Evolutionary conservation across 2,113 vertebrate genomes (phyloP), one percentile per base, ranked within the genome.

Genomic region (Nesoenas mayeri): DNA sequence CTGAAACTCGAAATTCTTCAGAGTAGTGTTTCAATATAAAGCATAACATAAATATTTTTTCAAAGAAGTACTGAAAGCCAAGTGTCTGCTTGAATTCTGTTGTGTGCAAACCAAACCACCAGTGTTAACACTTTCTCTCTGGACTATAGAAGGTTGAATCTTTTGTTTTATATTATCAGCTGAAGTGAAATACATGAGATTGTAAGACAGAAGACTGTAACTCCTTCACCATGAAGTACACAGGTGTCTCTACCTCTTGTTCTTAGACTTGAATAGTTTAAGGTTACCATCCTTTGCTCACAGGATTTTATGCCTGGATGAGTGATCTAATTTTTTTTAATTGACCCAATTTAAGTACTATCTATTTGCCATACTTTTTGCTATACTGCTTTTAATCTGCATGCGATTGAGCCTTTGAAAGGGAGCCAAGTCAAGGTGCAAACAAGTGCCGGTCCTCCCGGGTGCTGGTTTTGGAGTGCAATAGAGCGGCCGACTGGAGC

Each of bases 261-360:
- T 96, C 90, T 96, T 93, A 85, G 86, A 96, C 96, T 96, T 96
- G 91, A 96, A 93, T 40, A 74, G 90, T 92, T 95, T 42, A 94
- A 90, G 88, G 83, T 85, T 78, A 65, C 73, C 90, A 95, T 91
- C 80, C 47, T 86, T 86, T 67, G 0, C 5, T 92, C 50, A 79
- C 61, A 53, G 88, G 91, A 51, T 84, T 75, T 94, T 86, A 90
- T 78, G 65, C 86, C 93, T 93, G 77, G 65, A 58, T 78, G 81
- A 96, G 28, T 75, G 83, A 77, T 83, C 50, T 84, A 3, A 82
- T 79, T 88, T 69, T 60, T 67, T 58, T 62, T 13, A 88, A 86
- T 91, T 70, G 75, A 93, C 67, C 62, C 85, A 71, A 90, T 28
- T 88, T 73, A 91, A 93, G 88, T 86, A 78, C 92, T 95, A 79